These are phyloP conservation scores for Rhinoraja longicauda DNA, from an alignment of 2,797 vertebrate genomes.

Conservation along the genomic window DNA sequence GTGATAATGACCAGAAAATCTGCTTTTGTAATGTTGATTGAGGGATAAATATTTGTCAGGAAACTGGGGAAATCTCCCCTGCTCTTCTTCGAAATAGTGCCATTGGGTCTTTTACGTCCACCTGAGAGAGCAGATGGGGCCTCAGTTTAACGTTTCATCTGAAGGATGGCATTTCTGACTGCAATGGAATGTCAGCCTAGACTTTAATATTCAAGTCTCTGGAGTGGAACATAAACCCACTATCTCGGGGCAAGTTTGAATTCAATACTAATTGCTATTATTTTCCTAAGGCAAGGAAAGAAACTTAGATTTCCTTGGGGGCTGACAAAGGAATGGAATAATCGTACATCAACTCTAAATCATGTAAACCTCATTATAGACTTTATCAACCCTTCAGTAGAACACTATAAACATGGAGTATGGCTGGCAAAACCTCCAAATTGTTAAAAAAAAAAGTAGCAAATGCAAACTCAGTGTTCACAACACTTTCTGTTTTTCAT, in stretches of 20 bases:
- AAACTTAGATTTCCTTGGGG: not conserved
- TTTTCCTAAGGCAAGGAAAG: not conserved
- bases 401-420: not conserved
- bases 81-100: too few species aligned
- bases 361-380: not conserved
- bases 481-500: not conserved
- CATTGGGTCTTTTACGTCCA: too few species aligned
- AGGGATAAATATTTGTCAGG: too few species aligned
- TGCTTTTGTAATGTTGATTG: too few species aligned
- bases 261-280: not conserved
- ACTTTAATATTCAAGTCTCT: too few species aligned
- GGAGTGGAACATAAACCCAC: too few species aligned
- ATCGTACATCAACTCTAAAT: not conserved
- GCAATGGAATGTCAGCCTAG: too few species aligned
- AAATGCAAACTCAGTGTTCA: not conserved
- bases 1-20: too few species aligned
- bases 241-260: not conserved
- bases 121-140: too few species aligned
- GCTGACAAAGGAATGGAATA: not conserved
- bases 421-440: not conserved
- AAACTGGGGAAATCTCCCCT: too few species aligned
- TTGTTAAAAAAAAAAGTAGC: not conserved
- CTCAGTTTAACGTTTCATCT: too few species aligned
- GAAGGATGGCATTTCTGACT: too few species aligned
- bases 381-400: not conserved